Evolutionary conservation across 2,113 vertebrate genomes (phyloP).

Genomic region (Ariopsis seemanni): DNA sequence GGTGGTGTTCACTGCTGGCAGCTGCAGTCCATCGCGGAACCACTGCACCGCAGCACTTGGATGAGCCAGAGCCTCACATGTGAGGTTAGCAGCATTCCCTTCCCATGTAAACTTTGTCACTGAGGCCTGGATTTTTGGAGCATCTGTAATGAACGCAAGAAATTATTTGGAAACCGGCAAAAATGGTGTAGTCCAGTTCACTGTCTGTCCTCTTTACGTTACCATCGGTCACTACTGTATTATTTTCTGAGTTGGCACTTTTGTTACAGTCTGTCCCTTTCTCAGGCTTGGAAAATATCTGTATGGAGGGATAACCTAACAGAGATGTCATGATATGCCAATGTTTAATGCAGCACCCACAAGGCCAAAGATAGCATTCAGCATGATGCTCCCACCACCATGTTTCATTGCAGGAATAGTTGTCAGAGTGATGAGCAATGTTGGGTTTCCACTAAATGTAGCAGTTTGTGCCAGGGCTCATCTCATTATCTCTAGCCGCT

Average conservation of each 20-base stretch:
- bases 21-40: constrained; percentile 86
- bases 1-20: constrained; percentile 88
- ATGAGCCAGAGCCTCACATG: constrained; percentile 90
- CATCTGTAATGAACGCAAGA: constrained; percentile 74
- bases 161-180: background rate
- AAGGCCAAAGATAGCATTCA: background rate
- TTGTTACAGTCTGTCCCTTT: background rate
- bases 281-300: background rate
- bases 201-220: background rate
- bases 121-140: constrained; percentile 86
- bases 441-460: background rate
- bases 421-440: background rate
- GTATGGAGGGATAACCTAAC: background rate
- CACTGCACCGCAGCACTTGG: constrained; percentile 86
- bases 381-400: background rate
- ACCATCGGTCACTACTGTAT: background rate
- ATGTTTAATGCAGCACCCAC: background rate
- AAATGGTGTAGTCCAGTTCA: background rate
- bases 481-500: too few species aligned
- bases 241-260: background rate
- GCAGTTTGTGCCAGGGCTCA: background rate
- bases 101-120: constrained; percentile 92
- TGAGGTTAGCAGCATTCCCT: constrained; percentile 93
- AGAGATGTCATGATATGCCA: background rate
- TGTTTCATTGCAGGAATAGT: background rate